phyloP scores from a whole-genome alignment of 2,888 invertebrate genomes.

The Cheilosia scutellata region DNA sequence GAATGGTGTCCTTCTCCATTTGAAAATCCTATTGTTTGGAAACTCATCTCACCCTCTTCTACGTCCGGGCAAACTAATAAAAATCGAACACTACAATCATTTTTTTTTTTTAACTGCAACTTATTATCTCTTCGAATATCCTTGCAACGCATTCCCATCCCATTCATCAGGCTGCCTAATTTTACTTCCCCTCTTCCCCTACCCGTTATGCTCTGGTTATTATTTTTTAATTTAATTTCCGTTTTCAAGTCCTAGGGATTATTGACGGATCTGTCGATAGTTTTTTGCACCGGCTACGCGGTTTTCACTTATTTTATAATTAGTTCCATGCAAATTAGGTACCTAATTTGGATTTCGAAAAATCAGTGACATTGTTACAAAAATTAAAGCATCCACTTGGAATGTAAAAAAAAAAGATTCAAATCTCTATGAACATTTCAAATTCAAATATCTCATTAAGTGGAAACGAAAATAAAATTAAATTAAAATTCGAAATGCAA shows the following conservation, averaged over 20 bases:
- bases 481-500: not conserved
- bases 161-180: not conserved
- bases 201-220: not conserved
- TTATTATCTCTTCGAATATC: not conserved
- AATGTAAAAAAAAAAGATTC: too few relatives aligned
- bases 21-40: slow-evolving; percentile 46
- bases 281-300: not conserved
- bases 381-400: too few relatives aligned
- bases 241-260: not conserved
- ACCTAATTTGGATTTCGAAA: not conserved
- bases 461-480: not conserved
- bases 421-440: too few relatives aligned
- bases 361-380: not conserved
- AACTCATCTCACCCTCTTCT: not conserved
- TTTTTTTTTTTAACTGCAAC: not conserved
- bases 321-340: slow-evolving; percentile 1
- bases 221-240: slow-evolving; percentile 17
- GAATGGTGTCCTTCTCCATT: slow-evolving; percentile 15
- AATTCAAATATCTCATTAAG: not conserved
- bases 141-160: not conserved
- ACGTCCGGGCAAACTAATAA: slow-evolving; percentile 9
- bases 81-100: slow-evolving; percentile 12
- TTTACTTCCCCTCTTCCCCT: not conserved
- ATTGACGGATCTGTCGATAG: not conserved
- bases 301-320: slow-evolving; percentile 12